Conservation (phyloP, 2,888 invertebrate species). For the Diarsia brunnea region DNA sequence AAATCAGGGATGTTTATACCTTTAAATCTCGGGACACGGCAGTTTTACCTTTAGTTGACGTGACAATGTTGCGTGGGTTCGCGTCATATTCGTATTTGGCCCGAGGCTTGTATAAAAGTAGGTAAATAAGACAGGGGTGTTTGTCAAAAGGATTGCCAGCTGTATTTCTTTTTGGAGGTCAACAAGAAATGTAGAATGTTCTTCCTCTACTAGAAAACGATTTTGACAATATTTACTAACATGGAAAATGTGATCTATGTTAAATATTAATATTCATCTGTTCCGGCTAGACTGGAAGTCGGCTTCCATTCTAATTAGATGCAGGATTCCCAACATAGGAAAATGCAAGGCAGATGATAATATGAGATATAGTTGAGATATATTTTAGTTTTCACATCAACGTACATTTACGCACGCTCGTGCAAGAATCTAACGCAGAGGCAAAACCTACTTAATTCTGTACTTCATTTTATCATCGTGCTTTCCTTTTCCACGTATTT, state of each 20-base stretch:
- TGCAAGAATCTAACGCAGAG: too few relatives aligned
- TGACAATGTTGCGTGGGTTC: slow-evolving; percentile 7
- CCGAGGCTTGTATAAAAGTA: background rate
- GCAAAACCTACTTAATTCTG: background rate
- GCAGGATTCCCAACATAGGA: too few relatives aligned
- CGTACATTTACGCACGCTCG: too few relatives aligned
- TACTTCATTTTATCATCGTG: background rate
- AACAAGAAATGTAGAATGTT: background rate
- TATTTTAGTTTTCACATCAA: too few relatives aligned
- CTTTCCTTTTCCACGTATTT: slow-evolving; percentile 12
- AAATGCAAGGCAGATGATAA: too few relatives aligned
- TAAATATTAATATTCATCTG: too few relatives aligned
- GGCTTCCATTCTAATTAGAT: too few relatives aligned
- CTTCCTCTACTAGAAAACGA: too few relatives aligned
- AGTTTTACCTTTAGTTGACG: slow-evolving; percentile 21
- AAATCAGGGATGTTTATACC: slow-evolving; percentile 37
- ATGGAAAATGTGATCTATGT: too few relatives aligned
- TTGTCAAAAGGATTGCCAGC: background rate
- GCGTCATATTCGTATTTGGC: slow-evolving; percentile 6
- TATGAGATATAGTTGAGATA: too few relatives aligned
- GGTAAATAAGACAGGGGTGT: slow-evolving; percentile 26
- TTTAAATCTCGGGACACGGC: slow-evolving; percentile 40
- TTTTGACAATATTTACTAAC: background rate
- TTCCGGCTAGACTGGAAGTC: too few relatives aligned
- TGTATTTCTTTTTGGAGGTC: background rate